phyloP scores from a whole-genome alignment of 2,797 vertebrate genomes.

The Columba guinea region DNA sequence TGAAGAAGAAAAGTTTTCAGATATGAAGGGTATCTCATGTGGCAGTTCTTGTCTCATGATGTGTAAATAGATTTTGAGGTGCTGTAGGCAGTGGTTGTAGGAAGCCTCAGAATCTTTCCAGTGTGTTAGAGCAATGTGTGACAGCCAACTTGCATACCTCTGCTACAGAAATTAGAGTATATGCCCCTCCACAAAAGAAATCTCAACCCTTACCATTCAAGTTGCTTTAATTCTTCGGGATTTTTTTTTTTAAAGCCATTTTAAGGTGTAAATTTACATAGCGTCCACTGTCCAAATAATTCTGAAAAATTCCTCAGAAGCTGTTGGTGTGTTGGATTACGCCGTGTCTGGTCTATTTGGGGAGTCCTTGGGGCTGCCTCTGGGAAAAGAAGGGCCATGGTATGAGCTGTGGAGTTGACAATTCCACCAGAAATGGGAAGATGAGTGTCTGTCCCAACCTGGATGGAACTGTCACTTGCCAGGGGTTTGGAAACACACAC shows the following conservation, averaged over 20 bases:
- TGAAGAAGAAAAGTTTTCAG: neutral
- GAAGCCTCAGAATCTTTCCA: neutral
- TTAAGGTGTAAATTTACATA: neutral
- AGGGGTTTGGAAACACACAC: neutral
- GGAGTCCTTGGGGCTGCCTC: neutral
- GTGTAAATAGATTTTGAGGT: neutral
- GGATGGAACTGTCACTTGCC: rapidly evolving
- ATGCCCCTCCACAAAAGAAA: neutral
- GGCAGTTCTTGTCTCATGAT: neutral
- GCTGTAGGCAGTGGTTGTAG: neutral
- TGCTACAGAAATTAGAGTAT: neutral
- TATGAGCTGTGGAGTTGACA: neutral
- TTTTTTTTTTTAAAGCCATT: neutral
- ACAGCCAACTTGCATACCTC: neutral
- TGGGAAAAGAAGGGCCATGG: neutral
- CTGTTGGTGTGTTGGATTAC: neutral
- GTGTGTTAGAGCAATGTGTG: rapidly evolving
- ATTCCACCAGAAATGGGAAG: neutral
- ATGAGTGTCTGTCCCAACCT: neutral
- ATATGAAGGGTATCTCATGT: neutral
- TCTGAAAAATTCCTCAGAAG: neutral
- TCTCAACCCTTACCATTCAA: neutral
- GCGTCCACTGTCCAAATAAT: neutral
- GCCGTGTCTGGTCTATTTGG: too few relatives aligned
- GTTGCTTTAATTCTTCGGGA: neutral